Base-by-base conservation (phyloP, 2,113 vertebrate genomes). In the Xiphophorus couchianus region DNA sequence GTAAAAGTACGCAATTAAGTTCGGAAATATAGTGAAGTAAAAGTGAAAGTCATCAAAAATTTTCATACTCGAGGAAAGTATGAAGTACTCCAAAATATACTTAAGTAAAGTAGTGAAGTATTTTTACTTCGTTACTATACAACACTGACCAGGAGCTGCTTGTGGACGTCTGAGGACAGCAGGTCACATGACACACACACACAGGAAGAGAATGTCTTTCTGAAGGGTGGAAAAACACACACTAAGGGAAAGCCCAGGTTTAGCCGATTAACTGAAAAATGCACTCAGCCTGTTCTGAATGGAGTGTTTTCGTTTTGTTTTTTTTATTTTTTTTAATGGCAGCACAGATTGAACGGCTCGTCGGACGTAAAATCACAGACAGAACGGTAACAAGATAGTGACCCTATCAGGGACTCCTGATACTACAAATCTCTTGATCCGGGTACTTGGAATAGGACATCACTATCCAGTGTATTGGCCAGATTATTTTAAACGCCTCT, bases 401-500 rank as follows among this genome's bases (percentile, higher is more conserved):
- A 58, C 51, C 25, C 5, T n/a, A n/a, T 11, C 25, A 58, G 51
- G 51, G 17, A 58, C 22, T 58, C 44, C 44, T 48, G 44, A 48
- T 48, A 19, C 17, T 48, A 17, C 19, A 48, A 48, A 48, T 48
- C 4, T 48, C 5, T 48, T 19, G 44, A 48, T 1, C 44, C 19
- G 5, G 0, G 1, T 17, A 17, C 42, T 44, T 44, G 42, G 42
- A 44, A 44, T 25, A 22, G 17, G 22, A 54, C 8, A 73, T 81
- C 82, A 81, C 72, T 51, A 63, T 76, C 48, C 69, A 2, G 31
- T 25, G 66, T 60, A 75, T 62, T 83, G 70, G 66, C 71, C 74
- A 17, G 48, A 78, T 89, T 72, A 83, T 82, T 73, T 74, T 81
- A 76, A 76, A 84, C 69, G 73, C 69, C 81, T 78, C 81, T 79